These are phyloP conservation scores for Taeniopygia guttata DNA, from an alignment of 2,797 vertebrate species.

Conservation along the genomic window DNA sequence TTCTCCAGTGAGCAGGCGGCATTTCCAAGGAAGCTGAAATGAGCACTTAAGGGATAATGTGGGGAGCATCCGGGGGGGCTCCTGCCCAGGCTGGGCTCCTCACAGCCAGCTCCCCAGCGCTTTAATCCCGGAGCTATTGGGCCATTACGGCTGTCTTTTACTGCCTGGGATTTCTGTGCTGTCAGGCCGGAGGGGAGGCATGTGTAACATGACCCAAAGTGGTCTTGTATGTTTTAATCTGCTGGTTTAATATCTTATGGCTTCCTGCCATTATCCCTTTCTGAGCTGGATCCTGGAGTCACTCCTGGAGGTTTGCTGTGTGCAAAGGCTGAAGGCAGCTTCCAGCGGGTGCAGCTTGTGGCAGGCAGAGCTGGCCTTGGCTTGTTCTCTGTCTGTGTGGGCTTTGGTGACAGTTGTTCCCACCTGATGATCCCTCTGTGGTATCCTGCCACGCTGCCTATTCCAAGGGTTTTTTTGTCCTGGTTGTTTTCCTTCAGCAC, in stretches of 20 bases:
- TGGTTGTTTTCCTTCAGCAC: background rate
- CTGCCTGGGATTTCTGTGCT: conserved; percentile 65
- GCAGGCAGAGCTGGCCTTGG: background rate
- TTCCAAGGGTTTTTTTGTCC: fast-evolving
- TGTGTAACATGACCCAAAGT: conserved; percentile 73
- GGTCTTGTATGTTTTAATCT: conserved; percentile 79
- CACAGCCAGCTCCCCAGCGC: conserved; percentile 67
- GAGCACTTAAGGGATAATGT: conserved; percentile 68
- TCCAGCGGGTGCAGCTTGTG: background rate
- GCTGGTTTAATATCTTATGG: conserved; percentile 74
- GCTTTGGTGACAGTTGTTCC: fast-evolving
- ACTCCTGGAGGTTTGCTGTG: background rate
- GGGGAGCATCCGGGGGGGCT: background rate
- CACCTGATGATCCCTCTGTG: fast-evolving
- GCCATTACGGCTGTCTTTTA: conserved; percentile 74
- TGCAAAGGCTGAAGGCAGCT: background rate
- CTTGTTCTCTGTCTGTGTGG: fast-evolving
- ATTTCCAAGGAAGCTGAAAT: conserved; percentile 64
- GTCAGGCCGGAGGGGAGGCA: conserved; percentile 65
- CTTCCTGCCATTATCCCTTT: conserved; percentile 73
- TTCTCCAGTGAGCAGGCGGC: conserved; percentile 44
- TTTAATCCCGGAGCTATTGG: conserved; percentile 67
- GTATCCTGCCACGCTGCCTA: fast-evolving
- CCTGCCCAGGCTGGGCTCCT: background rate
- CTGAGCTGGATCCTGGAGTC: conserved; percentile 5